These are phyloP conservation scores for Podiceps cristatus DNA, from an alignment of 2,113 vertebrate genomes.

Conservation along the genomic window DNA sequence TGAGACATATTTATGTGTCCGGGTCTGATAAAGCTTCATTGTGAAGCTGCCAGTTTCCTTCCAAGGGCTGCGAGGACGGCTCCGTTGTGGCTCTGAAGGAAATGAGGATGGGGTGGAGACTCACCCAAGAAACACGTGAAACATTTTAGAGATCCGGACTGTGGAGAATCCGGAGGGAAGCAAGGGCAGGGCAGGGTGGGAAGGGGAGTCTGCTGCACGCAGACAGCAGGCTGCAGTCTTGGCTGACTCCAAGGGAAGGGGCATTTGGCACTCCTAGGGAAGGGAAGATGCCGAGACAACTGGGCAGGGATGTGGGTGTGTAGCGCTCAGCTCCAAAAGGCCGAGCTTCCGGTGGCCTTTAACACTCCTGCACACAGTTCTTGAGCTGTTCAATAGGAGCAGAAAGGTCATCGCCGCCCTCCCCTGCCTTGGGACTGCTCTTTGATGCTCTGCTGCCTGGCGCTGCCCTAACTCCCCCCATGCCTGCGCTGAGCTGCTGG, in stretches of 20 bases:
- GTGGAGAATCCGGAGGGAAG: background rate
- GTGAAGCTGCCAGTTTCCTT: constrained; percentile 21
- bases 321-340: accelerated
- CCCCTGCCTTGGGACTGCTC: no score
- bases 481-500: background rate
- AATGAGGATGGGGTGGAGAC: background rate
- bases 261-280: background rate
- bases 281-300: background rate
- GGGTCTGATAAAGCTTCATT: background rate
- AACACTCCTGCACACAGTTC: background rate
- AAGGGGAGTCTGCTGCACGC: background rate
- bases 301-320: background rate
- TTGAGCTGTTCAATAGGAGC: background rate
- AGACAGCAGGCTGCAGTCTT: background rate
- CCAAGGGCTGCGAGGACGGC: background rate
- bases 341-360: background rate
- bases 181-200: background rate
- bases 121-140: accelerated
- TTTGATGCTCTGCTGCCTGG: background rate
- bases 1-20: background rate
- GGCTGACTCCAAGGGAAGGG: accelerated
- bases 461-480: background rate
- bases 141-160: background rate
- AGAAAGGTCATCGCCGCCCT: accelerated
- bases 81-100: background rate